phyloP scores from a whole-genome alignment of 37 sponge, comb jelly and placozoan genomes.

The Corticium candelabrum region DNA sequence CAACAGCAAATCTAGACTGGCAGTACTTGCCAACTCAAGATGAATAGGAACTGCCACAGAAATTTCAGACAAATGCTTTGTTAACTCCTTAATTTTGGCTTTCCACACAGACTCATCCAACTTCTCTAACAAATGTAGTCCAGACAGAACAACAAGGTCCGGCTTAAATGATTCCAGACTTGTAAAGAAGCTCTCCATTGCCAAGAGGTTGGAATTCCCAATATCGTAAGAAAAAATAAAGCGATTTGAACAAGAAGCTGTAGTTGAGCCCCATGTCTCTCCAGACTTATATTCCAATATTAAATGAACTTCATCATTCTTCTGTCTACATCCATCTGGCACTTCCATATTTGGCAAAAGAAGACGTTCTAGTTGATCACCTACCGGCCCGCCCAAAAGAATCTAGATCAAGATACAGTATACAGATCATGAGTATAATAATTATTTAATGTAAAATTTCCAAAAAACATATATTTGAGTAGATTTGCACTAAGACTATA shows the following conservation, averaged over 20 bases:
- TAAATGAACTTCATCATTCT: slow-evolving; percentile 74
- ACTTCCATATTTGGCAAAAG: slow-evolving; percentile 24
- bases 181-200: slow-evolving; percentile 37
- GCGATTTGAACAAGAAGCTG: slow-evolving; percentile 72
- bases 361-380: slow-evolving; percentile 32
- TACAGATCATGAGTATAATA: too few species aligned
- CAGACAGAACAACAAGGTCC: slow-evolving; percentile 63
- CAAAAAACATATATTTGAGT: too few species aligned
- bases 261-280: slow-evolving; percentile 45
- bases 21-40: slow-evolving; percentile 82
- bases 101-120: slow-evolving; percentile 15
- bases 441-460: too few species aligned
- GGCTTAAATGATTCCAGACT: slow-evolving; percentile 16
- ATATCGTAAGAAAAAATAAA: slow-evolving; percentile 84
- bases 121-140: slow-evolving; percentile 71
- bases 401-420: slow-evolving; percentile 42
- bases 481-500: too few species aligned
- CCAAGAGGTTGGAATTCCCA: slow-evolving; percentile 58
- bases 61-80: slow-evolving; percentile 15
- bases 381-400: slow-evolving; percentile 62
- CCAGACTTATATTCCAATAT: slow-evolving; percentile 75
- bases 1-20: slow-evolving; percentile 30
- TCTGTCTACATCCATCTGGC: slow-evolving; percentile 12
- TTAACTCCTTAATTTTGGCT: slow-evolving; percentile 22
- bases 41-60: slow-evolving; percentile 39